These are phyloP conservation scores for Sycophila texana DNA, from an alignment of 2,888 invertebrate genomes.

Conservation along the genomic window DNA sequence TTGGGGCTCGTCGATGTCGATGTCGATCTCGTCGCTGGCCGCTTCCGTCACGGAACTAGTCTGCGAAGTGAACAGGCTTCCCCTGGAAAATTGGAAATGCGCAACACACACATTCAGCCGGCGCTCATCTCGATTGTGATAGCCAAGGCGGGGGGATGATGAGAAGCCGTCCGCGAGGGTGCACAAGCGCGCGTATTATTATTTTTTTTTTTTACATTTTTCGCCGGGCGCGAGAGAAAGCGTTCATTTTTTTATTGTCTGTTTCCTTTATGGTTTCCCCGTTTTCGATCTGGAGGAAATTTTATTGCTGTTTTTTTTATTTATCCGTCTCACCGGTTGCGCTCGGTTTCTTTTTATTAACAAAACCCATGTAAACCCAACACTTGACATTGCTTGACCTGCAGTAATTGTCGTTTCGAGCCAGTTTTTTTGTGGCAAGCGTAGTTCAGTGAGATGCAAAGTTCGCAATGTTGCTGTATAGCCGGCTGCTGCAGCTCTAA, in stretches of 20 bases:
- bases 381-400: slow-evolving; percentile 42
- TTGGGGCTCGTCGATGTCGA: slow-evolving; percentile 80
- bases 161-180: too few species aligned
- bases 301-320: background rate
- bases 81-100: slow-evolving; percentile 71
- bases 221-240: background rate
- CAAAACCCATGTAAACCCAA: slow-evolving; percentile 1
- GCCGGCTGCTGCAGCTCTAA: background rate
- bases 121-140: background rate
- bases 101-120: slow-evolving; percentile 64
- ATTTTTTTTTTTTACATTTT: background rate
- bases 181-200: too few species aligned
- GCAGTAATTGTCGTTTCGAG: background rate
- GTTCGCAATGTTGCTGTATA: background rate
- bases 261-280: background rate
- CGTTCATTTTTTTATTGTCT: background rate
- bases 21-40: slow-evolving; percentile 83
- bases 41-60: slow-evolving; percentile 84
- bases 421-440: background rate
- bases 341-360: background rate
- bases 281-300: background rate
- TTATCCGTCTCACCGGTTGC: background rate
- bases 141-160: too few species aligned
- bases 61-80: slow-evolving; percentile 76
- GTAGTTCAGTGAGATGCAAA: background rate